Conservation (phyloP, 2,888 invertebrate species). For the Melinaea marsaeus region DNA sequence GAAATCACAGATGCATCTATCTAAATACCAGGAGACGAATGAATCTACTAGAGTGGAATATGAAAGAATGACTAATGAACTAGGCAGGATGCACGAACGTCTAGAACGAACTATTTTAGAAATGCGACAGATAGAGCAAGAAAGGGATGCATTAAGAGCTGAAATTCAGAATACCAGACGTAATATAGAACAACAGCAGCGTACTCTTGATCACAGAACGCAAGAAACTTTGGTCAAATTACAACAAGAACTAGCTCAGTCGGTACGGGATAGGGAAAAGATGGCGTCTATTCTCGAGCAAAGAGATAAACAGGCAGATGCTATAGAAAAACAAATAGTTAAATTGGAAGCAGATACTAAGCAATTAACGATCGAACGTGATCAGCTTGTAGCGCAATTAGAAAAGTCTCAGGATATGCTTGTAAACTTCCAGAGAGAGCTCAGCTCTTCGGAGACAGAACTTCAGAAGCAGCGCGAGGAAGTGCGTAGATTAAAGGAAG, state of each 20-base stretch:
- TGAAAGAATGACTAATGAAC: constrained; percentile 89
- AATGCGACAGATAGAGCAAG: constrained; percentile 84
- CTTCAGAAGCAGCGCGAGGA: constrained; percentile 89
- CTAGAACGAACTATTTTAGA: constrained; percentile 85
- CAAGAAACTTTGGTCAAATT: constrained; percentile 85
- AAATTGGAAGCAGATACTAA: constrained; percentile 91
- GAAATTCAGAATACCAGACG: constrained; percentile 83
- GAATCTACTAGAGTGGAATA: constrained; percentile 91
- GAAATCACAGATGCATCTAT: constrained; percentile 89
- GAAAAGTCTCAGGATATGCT: constrained; percentile 96
- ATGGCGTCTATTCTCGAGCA: constrained; percentile 87
- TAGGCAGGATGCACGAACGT: constrained; percentile 88
- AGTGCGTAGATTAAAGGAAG: constrained; percentile 84
- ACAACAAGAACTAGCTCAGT: constrained; percentile 85
- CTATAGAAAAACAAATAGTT: constrained; percentile 90
- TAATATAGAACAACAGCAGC: constrained; percentile 80
- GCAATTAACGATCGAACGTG: constrained; percentile 89
- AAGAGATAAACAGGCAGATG: constrained; percentile 86
- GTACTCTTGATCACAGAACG: constrained; percentile 81
- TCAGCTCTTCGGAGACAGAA: constrained; percentile 90
- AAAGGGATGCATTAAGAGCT: constrained; percentile 83
- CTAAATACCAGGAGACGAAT: constrained; percentile 89
- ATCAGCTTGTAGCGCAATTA: constrained; percentile 91
- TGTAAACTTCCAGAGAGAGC: constrained; percentile 94
- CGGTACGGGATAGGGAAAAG: constrained; percentile 85